Evolutionary conservation across 2,113 vertebrate species (phyloP).

Genomic region (Ornithorhynchus anatinus): DNA sequence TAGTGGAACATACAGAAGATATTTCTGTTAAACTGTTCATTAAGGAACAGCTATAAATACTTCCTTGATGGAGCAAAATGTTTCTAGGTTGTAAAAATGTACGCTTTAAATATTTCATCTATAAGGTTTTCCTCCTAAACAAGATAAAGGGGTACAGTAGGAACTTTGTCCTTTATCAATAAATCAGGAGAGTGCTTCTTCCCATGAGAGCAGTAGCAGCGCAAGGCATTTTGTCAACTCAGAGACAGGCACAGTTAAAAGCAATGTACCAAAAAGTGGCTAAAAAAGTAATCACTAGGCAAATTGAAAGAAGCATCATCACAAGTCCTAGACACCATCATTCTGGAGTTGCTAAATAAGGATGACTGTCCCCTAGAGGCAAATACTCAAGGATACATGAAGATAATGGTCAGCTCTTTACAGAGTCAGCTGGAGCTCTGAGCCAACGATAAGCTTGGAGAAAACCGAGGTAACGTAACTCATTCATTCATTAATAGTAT

Average conservation of each 20-base stretch:
- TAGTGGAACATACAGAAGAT: slow-evolving; percentile 30
- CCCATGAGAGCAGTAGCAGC: not conserved
- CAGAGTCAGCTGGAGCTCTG: too few species aligned
- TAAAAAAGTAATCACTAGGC: not conserved
- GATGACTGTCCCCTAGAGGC: too few species aligned
- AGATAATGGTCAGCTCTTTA: too few species aligned
- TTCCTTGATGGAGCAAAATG: slow-evolving; percentile 40
- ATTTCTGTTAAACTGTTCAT: slow-evolving; percentile 23
- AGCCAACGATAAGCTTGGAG: too few species aligned
- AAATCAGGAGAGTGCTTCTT: slow-evolving; percentile 29
- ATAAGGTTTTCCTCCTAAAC: slow-evolving; percentile 17
- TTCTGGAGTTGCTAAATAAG: too few species aligned
- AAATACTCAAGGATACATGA: too few species aligned
- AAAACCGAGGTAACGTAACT: too few species aligned
- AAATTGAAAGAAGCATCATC: too few species aligned
- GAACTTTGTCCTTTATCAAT: slow-evolving; percentile 15
- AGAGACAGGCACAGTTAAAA: not conserved
- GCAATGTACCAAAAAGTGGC: not conserved
- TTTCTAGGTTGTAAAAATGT: slow-evolving; percentile 35
- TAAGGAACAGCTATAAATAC: slow-evolving; percentile 43
- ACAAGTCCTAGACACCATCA: too few species aligned
- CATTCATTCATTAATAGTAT: too few species aligned
- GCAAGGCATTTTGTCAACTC: not conserved
- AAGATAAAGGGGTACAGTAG: slow-evolving; percentile 25
- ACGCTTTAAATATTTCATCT: slow-evolving; percentile 8